Evolutionary conservation across 1,140 invertebrate genomes (phyloP), one percentile per base, ranked within the genome.

Genomic region (Oryctes rhinoceros): DNA sequence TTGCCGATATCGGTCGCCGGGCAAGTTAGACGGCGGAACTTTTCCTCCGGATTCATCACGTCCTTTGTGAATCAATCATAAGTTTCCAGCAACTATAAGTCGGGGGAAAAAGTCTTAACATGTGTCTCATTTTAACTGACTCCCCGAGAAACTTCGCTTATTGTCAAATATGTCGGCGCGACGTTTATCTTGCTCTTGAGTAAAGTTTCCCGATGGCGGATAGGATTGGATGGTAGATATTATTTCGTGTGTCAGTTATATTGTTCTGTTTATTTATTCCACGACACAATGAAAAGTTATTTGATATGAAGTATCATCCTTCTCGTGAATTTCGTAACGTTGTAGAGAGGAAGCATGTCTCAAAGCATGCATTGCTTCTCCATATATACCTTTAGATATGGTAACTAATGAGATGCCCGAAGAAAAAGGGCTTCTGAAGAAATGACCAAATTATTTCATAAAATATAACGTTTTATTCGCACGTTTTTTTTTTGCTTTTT

Each of bases 31-130:
- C 53, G 53, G 53, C 53, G 53, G 10, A 59, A 59, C 53, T 59
- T 59, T 53, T 59, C 53, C 53, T 59, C 7, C 53, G 15, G 53
- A 59, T 59, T 59, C 53, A 18, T 59, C 53, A 59, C 15, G 53
- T 59, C 53, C 15, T 59, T 59, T 59, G 53, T 59, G 53, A 59
- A 59, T 59, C 53, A 59, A 59, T 59, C 53, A 59, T 59, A 59
- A 59, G 53, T 59, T 59, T 18, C 15, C 53, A 59, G 53, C 18
- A 18, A 59, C 53, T 59, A 59, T 59, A n/a, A 59, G 53, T 59
- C 18, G 15, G 15, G 24, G n/a, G 53, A 59, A 59, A 59, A 59
- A 59, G 53, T 59, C 53, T 59, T 59, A 59, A 59, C 53, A 59
- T 59, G 53, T 59, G 53, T 59, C 53, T 59, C 15, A n/a, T 59